A percentile compares a stretch with the other conserved stretches of the same genome.
These are phyloP conservation scores for Chiridota heheva DNA, from an alignment of 35 echinoderm and acorn worm genomes.

Conservation along the genomic window DNA sequence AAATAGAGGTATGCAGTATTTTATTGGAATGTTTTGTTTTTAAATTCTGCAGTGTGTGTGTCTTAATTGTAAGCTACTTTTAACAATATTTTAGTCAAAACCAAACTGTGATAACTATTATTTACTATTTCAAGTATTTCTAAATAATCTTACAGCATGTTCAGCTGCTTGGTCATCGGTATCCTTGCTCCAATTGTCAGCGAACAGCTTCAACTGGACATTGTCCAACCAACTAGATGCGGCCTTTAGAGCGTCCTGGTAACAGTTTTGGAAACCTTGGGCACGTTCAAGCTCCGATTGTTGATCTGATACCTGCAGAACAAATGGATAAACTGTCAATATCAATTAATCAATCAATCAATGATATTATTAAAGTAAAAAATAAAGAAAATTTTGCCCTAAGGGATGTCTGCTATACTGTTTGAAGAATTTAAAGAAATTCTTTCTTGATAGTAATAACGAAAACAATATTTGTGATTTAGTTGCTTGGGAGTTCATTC, in stretches of 20 bases:
- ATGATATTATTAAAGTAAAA: not conserved
- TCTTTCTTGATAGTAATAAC: conserved; percentile 7
- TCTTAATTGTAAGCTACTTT: no score
- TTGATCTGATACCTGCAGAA: conserved; percentile 77
- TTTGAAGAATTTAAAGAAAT: not conserved
- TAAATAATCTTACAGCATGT: conserved; percentile 91
- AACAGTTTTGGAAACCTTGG: conserved; percentile 87
- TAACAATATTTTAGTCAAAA: no score
- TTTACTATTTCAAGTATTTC: no score
- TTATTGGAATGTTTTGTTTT: no score
- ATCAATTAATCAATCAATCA: not conserved
- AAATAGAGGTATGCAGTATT: no score
- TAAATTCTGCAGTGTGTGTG: no score
- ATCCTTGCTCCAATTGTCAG: conserved; percentile 84
- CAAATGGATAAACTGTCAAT: not conserved
- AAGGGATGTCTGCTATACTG: not conserved
- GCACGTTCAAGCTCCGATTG: conserved; percentile 81
- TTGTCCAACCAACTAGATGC: conserved; percentile 90
- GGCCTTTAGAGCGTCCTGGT: conserved; percentile 84
- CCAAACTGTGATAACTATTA: no score
- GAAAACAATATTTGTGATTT: no score
- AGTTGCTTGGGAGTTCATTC: no score
- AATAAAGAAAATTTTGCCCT: not conserved
- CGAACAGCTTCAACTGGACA: conserved; percentile 93
- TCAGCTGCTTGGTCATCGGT: conserved; percentile 74